A percentile compares a stretch with the other conserved stretches of the same genome.
Evolutionary conservation across 2,888 invertebrate species (phyloP).

Genomic region (Lucinisca nassula): DNA sequence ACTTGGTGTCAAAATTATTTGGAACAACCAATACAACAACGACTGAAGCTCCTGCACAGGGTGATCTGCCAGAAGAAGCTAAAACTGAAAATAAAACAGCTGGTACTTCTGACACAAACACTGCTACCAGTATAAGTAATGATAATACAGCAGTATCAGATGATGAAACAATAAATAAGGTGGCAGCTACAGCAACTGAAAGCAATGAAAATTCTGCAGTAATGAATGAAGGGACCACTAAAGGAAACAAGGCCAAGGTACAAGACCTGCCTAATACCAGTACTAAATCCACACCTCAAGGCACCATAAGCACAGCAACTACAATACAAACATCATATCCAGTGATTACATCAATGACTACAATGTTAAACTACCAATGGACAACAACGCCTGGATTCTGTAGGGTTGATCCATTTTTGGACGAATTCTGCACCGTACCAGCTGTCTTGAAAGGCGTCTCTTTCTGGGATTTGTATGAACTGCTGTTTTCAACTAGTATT

Average conservation of each 20-base stretch:
- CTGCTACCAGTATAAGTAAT: background rate
- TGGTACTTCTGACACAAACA: background rate
- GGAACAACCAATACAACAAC: background rate
- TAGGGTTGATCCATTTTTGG: constrained; percentile 23
- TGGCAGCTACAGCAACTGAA: no score
- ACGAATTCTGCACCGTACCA: constrained; percentile 59
- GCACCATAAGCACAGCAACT: no score
- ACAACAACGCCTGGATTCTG: background rate
- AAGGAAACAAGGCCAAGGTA: no score
- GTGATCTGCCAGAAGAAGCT: no score
- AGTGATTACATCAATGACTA: background rate
- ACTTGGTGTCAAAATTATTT: background rate
- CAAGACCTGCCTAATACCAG: no score
- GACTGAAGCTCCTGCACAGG: no score
- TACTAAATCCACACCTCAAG: no score
- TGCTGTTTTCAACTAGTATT: constrained; percentile 69
- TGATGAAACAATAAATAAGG: background rate
- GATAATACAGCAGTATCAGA: background rate
- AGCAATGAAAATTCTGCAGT: no score
- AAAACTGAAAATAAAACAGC: no score
- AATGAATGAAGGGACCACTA: no score
- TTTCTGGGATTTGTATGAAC: constrained; percentile 70
- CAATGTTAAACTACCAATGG: background rate
- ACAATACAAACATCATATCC: background rate
- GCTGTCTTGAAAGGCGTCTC: constrained; percentile 57